Percentiles rank a stretch among this genome's conserved stretches.
Conservation (phyloP, 2,797 vertebrate genomes). For the Clarias pachynema region DNA sequence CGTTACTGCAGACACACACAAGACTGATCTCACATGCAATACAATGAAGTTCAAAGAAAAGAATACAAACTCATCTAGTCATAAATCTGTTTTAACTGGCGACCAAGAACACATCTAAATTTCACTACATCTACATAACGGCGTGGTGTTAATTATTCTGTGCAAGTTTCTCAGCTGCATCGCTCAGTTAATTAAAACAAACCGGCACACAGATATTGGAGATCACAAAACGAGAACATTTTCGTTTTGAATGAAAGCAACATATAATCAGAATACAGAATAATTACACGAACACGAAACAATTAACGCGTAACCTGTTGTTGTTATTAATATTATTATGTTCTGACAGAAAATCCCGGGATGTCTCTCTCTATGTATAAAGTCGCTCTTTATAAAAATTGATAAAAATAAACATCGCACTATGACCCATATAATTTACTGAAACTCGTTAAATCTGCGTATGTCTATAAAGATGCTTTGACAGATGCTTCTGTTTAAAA, state of each 20-base stretch:
- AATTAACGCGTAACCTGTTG: background rate
- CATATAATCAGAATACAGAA: background rate
- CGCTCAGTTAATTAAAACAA: background rate
- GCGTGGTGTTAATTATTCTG: background rate
- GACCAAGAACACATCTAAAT: background rate
- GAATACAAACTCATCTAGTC: background rate
- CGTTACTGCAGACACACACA: background rate
- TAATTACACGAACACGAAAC: background rate
- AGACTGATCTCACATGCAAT: background rate
- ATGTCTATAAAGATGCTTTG: background rate
- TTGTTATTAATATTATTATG: constrained; percentile 1
- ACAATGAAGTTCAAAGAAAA: background rate
- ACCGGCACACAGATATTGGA: background rate
- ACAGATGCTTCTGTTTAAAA: background rate
- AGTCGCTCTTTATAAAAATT: background rate
- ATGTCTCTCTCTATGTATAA: too few species aligned
- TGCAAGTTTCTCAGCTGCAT: background rate
- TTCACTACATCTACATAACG: background rate
- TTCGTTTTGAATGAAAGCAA: background rate
- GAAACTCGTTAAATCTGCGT: background rate
- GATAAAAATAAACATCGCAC: background rate
- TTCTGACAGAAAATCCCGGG: background rate
- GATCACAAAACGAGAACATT: background rate
- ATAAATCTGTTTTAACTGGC: background rate
- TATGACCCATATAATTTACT: background rate